Evolutionary conservation across 2,888 invertebrate species (phyloP), one percentile per base, ranked within the genome.

Genomic region (Lamellibrachia satsuma): DNA sequence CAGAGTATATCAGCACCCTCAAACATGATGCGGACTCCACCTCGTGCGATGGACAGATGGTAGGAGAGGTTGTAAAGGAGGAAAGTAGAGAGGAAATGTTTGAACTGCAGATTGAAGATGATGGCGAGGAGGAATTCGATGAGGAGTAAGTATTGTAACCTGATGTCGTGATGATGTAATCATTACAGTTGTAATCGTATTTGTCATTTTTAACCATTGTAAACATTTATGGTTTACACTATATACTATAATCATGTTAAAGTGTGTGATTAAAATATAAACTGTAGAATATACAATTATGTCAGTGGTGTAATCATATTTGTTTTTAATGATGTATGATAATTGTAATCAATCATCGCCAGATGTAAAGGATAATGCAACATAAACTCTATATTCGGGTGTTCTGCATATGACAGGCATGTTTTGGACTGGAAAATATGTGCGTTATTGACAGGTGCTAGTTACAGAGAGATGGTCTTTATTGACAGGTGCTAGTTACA

Each of bases 1-100:
- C 75, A 75, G 75, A 75, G 22, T 75, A 75, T n/a, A 75, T 75
- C 75, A 75, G n/a, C 22, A 75, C 75, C 75, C 75, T 75, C 75
- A 75, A 15, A 6, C 75, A 75, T 22, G 75, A 75, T 15, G 75
- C 75, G 3, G 75, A 75, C 75, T 75, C 75, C 22, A 75, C 75
- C 1, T 22, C 75, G 3, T 75, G n/a, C 22, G 75, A 75, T 75
- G 75, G 22, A 75, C 75, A 75, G 75, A 15, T 75, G n/a, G 60
- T 60, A 15, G 75, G 75, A 75, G 22, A n/a, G 1, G 22, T 75
- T 75, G 75, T 75, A 6, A 75, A 75, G 75, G 75, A 75, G 75
- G 22, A 75, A 15, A 75, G 75, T 75, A 75, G 75, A n/a, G 75
- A 75, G n/a, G 15, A 75, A 2, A 75, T 55, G 55, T 55, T 75